Evolutionary conservation across 2,113 vertebrate genomes (phyloP).

Genomic region (Burhinus oedicnemus): DNA sequence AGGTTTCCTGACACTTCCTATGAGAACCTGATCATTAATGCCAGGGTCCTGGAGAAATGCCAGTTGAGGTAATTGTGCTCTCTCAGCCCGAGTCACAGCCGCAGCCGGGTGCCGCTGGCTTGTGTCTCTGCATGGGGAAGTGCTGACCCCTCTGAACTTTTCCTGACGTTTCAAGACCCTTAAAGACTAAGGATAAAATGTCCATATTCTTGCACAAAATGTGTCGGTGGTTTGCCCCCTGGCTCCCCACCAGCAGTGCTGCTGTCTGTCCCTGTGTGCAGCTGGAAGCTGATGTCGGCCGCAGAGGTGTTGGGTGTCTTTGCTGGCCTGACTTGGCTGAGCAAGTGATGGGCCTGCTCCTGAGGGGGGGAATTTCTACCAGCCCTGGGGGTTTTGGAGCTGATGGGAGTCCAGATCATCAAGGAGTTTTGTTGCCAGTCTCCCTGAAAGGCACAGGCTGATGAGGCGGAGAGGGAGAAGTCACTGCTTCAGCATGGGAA

Average conservation of each 20-base stretch:
- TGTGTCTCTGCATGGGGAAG: background rate
- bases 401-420: background rate
- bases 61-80: background rate
- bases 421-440: background rate
- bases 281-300: background rate
- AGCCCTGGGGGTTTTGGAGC: background rate
- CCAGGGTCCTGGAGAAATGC: background rate
- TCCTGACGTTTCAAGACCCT: background rate
- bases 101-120: background rate
- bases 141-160: rapidly evolving
- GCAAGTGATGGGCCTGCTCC: rapidly evolving
- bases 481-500: background rate
- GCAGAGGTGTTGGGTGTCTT: rapidly evolving
- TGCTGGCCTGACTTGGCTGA: background rate
- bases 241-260: rapidly evolving
- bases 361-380: background rate
- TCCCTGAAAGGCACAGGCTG: background rate
- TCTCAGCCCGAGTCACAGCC: rapidly evolving
- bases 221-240: rapidly evolving
- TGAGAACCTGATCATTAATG: background rate
- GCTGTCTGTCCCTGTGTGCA: rapidly evolving
- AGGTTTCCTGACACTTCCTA: background rate
- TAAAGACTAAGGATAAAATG: background rate
- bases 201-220: background rate
- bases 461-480: background rate